phyloP scores from a whole-genome alignment of 2,888 invertebrate species.

The Ophion slaviceki region DNA sequence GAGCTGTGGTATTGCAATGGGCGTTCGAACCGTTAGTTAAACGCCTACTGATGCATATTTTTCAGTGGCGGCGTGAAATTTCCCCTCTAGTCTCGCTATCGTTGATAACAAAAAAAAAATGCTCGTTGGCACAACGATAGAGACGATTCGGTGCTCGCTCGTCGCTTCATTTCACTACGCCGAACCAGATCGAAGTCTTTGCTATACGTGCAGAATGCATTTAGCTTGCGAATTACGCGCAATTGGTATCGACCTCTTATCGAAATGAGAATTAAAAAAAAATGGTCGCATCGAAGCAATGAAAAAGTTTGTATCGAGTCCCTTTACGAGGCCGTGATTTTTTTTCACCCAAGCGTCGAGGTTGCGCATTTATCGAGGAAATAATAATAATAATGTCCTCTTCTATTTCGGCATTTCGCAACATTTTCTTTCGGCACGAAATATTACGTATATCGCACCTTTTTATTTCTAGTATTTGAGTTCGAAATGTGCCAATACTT shows the following conservation, averaged over 20 bases:
- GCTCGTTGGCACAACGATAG: slow-evolving; percentile 38
- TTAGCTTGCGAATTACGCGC: slow-evolving; percentile 1
- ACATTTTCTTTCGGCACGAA: no score
- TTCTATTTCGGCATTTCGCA: no score
- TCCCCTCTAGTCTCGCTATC: slow-evolving; percentile 34
- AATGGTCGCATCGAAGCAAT: not conserved
- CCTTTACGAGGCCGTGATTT: not conserved
- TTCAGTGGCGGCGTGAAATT: slow-evolving; percentile 30
- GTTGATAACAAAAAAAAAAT: slow-evolving; percentile 51
- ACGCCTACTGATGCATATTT: slow-evolving; percentile 41
- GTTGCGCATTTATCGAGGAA: no score
- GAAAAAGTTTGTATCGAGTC: not conserved
- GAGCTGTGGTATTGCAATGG: slow-evolving; percentile 8
- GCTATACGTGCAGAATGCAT: not conserved
- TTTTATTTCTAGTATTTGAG: no score
- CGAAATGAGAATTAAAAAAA: not conserved
- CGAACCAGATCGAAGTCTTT: not conserved
- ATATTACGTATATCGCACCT: no score
- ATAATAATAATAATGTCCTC: no score
- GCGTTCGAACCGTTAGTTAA: slow-evolving; percentile 45
- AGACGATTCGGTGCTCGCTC: slow-evolving; percentile 25
- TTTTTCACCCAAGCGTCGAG: not conserved
- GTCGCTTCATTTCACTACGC: not conserved
- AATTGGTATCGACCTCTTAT: not conserved
- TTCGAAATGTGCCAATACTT: no score